Conservation (phyloP, 2,113 vertebrate genomes). For the Lutjanus erythropterus region DNA sequence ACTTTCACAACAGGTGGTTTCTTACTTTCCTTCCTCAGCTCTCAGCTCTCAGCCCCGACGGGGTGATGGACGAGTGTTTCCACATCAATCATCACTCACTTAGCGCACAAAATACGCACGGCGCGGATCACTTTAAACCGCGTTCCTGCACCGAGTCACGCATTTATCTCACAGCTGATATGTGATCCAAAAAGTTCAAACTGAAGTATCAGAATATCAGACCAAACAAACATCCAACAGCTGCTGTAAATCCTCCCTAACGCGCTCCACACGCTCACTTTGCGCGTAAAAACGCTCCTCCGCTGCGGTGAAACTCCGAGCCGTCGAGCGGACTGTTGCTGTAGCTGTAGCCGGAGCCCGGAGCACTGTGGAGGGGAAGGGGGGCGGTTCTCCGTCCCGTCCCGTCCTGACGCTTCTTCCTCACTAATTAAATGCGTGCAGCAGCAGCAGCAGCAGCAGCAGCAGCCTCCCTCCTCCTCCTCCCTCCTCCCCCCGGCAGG, state of each 20-base stretch:
- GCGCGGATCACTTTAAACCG: not conserved
- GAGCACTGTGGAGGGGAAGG: constrained; percentile 15
- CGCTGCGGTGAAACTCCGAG: not conserved
- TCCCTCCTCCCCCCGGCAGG: not conserved
- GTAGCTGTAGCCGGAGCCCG: constrained; percentile 3
- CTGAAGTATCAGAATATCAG: not conserved
- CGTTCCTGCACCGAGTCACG: not conserved
- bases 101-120: constrained; percentile 8
- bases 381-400: constrained; percentile 43
- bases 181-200: not conserved
- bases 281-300: not conserved
- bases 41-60: not conserved
- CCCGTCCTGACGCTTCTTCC: constrained; percentile 34
- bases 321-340: not conserved
- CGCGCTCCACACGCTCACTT: not conserved
- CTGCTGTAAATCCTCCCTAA: not conserved
- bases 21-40: constrained; percentile 50
- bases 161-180: not conserved
- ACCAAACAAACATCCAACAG: not conserved
- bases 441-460: constrained; percentile 18
- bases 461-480: not conserved
- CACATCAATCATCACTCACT: constrained; percentile 57
- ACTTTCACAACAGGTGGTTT: constrained; percentile 75
- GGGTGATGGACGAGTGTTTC: constrained; percentile 52
- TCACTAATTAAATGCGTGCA: constrained; percentile 53